A percentile compares a stretch with the other conserved stretches of the same genome.
Conservation (phyloP, 1,140 invertebrate species). For the Agraylea sexmaculata region DNA sequence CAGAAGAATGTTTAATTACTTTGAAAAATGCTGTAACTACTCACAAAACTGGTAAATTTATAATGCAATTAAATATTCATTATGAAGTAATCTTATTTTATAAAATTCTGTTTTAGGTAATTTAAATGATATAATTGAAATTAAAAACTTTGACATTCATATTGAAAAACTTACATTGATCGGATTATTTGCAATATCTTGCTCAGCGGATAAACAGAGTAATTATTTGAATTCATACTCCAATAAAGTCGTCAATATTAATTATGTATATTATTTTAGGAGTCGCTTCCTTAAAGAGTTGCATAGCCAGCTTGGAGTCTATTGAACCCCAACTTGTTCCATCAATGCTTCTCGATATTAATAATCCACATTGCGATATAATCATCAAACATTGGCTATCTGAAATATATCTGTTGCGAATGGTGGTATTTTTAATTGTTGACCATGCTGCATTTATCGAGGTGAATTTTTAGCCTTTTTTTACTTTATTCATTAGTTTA, state of each 20-base stretch:
- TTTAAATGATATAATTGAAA: slow-evolving; percentile 23
- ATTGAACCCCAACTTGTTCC: slow-evolving; percentile 51
- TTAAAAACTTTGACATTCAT: slow-evolving; percentile 50
- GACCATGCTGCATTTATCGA: slow-evolving; percentile 51
- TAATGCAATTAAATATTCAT: no score
- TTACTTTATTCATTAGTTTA: background rate
- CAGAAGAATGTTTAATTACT: no score
- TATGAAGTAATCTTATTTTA: no score
- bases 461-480: slow-evolving; percentile 26
- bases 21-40: no score
- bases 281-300: slow-evolving; percentile 43
- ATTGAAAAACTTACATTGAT: slow-evolving; percentile 52
- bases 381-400: slow-evolving; percentile 43
- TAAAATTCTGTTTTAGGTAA: no score
- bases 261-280: slow-evolving; percentile 32
- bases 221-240: slow-evolving; percentile 19
- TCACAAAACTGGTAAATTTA: no score
- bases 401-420: slow-evolving; percentile 43
- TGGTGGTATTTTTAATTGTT: slow-evolving; percentile 47
- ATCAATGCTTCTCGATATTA: slow-evolving; percentile 36
- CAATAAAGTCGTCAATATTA: slow-evolving; percentile 3
- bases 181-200: slow-evolving; percentile 50
- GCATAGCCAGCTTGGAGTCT: slow-evolving; percentile 49
- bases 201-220: slow-evolving; percentile 46
- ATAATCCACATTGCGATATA: slow-evolving; percentile 33